A percentile compares a stretch with the other conserved stretches of the same genome.
Evolutionary conservation across 2,888 invertebrate genomes (phyloP).

Genomic region (Scelioninae gen. 1): DNA sequence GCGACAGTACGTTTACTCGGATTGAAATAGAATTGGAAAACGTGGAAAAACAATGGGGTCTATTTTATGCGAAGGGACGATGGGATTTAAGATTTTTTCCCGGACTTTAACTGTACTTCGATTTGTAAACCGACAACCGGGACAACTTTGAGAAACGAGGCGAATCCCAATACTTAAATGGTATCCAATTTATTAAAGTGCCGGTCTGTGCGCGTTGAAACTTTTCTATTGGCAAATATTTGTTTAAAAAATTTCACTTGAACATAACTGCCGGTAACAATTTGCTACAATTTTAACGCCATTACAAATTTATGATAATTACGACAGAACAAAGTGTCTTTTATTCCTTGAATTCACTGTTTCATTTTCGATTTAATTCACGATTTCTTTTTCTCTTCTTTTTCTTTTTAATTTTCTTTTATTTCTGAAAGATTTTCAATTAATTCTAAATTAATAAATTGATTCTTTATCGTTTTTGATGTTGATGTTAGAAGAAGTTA

Average conservation of each 20-base stretch:
- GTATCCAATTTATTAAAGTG: constrained; percentile 61
- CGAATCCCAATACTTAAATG: constrained; percentile 40
- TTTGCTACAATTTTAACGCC: not conserved
- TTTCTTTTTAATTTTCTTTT: too few relatives aligned
- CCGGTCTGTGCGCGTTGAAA: constrained; percentile 23
- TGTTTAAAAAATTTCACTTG: constrained; percentile 27
- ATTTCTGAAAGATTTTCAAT: too few relatives aligned
- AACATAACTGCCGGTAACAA: constrained; percentile 28
- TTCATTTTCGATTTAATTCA: too few relatives aligned
- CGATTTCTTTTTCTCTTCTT: too few relatives aligned
- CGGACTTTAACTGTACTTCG: constrained; percentile 48
- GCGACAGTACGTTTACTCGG: constrained; percentile 26
- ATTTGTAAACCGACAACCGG: constrained; percentile 47
- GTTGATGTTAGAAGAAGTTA: constrained; percentile 37
- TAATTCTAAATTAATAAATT: not conserved
- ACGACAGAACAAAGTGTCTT: too few relatives aligned
- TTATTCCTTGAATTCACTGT: too few relatives aligned
- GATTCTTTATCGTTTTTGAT: not conserved
- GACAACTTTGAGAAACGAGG: constrained; percentile 45
- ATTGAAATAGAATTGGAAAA: constrained; percentile 51
- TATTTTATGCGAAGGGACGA: constrained; percentile 51
- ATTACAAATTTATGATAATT: too few relatives aligned
- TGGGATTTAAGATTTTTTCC: constrained; percentile 52
- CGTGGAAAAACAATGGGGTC: constrained; percentile 43
- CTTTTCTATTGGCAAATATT: constrained; percentile 11